These are phyloP conservation scores for Zalophus californianus DNA, from an alignment of 2,797 vertebrate species.

Conservation along the genomic window DNA sequence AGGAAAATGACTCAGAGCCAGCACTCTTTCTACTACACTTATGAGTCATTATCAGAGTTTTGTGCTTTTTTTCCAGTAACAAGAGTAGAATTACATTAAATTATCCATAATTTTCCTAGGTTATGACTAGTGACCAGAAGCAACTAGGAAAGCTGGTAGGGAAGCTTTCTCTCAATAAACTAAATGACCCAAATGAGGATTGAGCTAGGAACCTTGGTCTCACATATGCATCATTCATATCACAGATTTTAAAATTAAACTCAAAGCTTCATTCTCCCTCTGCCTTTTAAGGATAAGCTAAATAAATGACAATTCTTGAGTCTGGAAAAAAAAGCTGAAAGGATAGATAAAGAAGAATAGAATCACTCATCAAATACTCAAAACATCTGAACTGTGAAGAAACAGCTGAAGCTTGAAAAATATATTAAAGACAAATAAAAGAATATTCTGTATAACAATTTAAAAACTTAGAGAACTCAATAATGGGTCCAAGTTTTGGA, in stretches of 20 bases:
- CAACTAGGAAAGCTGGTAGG: slow-evolving; percentile 10
- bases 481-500: neutral
- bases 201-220: neutral
- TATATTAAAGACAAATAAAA: neutral
- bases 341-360: neutral
- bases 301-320: neutral
- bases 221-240: neutral
- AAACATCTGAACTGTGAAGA: neutral
- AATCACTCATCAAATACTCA: slow-evolving; percentile 8
- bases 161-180: neutral
- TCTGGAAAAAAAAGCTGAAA: neutral
- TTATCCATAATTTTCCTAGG: neutral
- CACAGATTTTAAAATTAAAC: neutral
- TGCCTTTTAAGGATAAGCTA: neutral
- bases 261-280: neutral
- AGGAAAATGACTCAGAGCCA: neutral
- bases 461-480: neutral
- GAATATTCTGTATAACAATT: neutral
- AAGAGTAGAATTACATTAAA: neutral
- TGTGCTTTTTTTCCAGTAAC: neutral
- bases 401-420: neutral
- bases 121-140: neutral
- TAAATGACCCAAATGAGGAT: neutral
- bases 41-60: neutral
- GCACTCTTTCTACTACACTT: neutral